Evolutionary conservation across 2,797 vertebrate genomes (phyloP).

Genomic region (Rousettus madagascariensis): DNA sequence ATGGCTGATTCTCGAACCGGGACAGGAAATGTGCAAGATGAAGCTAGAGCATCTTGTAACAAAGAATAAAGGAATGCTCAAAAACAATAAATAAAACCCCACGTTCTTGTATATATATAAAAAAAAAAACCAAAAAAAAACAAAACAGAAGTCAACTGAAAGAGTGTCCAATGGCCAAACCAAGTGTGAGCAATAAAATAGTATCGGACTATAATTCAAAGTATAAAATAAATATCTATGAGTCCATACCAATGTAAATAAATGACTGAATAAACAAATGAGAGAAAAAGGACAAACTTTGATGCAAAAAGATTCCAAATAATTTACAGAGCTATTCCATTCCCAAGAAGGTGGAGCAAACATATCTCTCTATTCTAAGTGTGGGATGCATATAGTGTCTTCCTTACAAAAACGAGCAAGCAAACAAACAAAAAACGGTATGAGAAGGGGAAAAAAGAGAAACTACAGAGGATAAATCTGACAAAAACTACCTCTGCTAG

Average conservation of each 20-base stretch:
- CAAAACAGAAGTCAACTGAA: neutral
- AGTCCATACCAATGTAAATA: neutral
- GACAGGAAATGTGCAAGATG: neutral
- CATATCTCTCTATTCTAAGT: neutral
- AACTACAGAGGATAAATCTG: neutral
- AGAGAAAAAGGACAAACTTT: neutral
- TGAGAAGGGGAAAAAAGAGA: neutral
- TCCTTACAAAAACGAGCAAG: neutral
- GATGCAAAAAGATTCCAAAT: neutral
- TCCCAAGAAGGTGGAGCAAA: neutral
- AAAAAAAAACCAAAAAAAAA: neutral
- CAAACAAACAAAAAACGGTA: neutral
- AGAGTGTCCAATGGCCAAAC: neutral
- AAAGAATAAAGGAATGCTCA: neutral
- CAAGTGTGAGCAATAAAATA: neutral
- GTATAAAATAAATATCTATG: neutral
- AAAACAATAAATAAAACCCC: neutral
- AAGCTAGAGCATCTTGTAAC: neutral
- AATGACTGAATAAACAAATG: neutral
- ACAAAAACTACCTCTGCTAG: neutral
- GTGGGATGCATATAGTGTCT: neutral
- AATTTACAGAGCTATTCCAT: neutral
- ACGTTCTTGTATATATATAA: neutral
- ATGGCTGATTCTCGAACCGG: neutral
- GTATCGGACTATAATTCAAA: neutral